phyloP scores from a whole-genome alignment of 2,113 vertebrate genomes.

The Sinosuthora webbiana region DNA sequence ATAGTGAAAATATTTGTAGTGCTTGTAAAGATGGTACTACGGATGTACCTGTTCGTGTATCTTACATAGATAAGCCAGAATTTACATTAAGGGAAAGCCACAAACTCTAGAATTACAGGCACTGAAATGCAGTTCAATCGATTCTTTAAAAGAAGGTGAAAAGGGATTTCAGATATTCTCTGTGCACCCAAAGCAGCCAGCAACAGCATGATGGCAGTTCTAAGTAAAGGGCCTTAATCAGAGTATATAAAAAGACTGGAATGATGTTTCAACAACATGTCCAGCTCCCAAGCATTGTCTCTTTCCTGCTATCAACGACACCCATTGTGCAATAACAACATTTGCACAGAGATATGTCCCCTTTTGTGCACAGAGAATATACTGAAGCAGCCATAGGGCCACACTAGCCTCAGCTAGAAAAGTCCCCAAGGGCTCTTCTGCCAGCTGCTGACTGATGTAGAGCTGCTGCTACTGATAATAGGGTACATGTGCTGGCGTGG shows the following conservation, averaged over 20 bases:
- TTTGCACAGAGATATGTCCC: conserved; percentile 38
- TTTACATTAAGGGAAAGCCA: neutral
- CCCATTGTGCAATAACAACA: conserved; percentile 46
- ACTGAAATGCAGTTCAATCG: neutral
- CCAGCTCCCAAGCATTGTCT: conserved; percentile 28
- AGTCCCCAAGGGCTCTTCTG: conserved; percentile 12
- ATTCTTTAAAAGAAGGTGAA: neutral
- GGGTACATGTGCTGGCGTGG: conserved; percentile 16
- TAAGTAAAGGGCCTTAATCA: conserved; percentile 39
- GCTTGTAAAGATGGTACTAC: neutral
- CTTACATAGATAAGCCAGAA: neutral
- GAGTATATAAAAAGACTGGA: conserved; percentile 18
- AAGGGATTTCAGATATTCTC: neutral
- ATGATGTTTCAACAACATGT: conserved; percentile 39
- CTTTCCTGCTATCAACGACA: conserved; percentile 39
- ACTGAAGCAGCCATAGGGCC: conserved; percentile 25
- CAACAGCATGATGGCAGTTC: neutral
- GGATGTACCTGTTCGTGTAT: neutral
- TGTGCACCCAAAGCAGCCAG: neutral
- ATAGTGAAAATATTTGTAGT: neutral
- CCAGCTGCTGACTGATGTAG: conserved; percentile 54
- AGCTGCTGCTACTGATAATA: conserved; percentile 35
- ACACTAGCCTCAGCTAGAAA: neutral
- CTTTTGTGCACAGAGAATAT: neutral
- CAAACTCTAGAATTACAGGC: neutral